Evolutionary conservation across 1,140 invertebrate genomes (phyloP), one percentile per base, ranked within the genome.

Genomic region (Oryzaephilus surinamensis): DNA sequence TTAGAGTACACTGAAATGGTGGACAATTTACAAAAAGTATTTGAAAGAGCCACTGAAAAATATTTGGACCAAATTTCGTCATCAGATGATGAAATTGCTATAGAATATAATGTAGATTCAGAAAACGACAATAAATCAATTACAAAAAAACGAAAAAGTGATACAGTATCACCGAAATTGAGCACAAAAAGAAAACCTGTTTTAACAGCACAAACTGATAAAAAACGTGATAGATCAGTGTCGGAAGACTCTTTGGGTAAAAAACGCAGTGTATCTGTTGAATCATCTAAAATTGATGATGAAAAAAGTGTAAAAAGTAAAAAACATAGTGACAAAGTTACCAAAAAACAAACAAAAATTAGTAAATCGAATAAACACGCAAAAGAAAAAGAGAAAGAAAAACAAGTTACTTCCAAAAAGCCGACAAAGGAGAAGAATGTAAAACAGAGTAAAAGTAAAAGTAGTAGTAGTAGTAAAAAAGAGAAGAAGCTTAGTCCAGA

Each of bases 1-100:
- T 70, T 60, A 89, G 86, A 91, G 62, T 91, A 91, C 50, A 88
- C 85, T 1, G 77, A 80, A 54, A 91, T 91, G 87, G 86, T 83
- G 1, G 76, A 81, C 52, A 87, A 79, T 52, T 62, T 91, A 19
- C 76, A 83, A 59, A 72, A 79, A 51, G 81, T 77, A 14, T 90
- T 91, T 55, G 75, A 85, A 36, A 73, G 75, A 38, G 74, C 83
- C 1, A 79, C 84, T 5, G 78, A 82, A 53, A 76, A 81, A 52
- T 90, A 83, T 62, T 73, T 90, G 21, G 81, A 87, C 54, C 76
- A 77, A 33, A 73, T 84, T 39, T 74, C 77, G 16, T 85, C 84
- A 2, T 82, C 84, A 19, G 84, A 89, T 52, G 79, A 79, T 55
- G 74, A 78, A 61, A 74, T 76, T 27, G 74, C 73, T 43, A 69